Conservation (phyloP, 2,888 invertebrate genomes). For the Ormyrus nitidulus region DNA sequence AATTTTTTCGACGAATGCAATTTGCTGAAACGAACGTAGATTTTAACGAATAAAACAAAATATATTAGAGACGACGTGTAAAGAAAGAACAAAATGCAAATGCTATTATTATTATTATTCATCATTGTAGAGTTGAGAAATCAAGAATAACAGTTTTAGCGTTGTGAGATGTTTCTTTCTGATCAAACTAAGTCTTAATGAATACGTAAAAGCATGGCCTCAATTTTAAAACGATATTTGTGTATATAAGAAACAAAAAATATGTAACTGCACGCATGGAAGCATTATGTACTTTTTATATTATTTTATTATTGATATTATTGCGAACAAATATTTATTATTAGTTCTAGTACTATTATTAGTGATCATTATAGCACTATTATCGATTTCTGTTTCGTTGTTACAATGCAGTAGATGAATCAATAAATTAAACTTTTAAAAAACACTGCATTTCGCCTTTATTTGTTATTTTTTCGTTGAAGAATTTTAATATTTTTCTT, state of each 20-base stretch:
- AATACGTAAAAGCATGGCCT: constrained; percentile 57
- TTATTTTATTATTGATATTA: constrained; percentile 57
- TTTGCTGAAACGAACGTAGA: constrained; percentile 48
- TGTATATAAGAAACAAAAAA: constrained; percentile 49
- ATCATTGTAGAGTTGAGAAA: constrained; percentile 41
- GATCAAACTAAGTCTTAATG: constrained; percentile 44
- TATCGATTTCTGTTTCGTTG: constrained; percentile 51
- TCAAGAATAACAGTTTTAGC: constrained; percentile 27
- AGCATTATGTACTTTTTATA: constrained; percentile 55
- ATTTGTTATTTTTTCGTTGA: too few relatives aligned
- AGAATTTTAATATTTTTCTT: too few relatives aligned
- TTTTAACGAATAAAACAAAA: constrained; percentile 48
- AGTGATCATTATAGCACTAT: constrained; percentile 54
- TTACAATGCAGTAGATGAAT: constrained; percentile 49
- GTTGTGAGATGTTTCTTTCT: constrained; percentile 34
- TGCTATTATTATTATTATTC: constrained; percentile 40
- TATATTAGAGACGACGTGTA: constrained; percentile 18
- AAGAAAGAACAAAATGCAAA: constrained; percentile 35
- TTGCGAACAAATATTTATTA: constrained; percentile 57
- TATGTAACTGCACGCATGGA: constrained; percentile 54
- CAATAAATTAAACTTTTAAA: constrained; percentile 55
- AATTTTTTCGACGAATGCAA: constrained; percentile 51
- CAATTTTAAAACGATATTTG: constrained; percentile 50
- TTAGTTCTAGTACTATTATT: constrained; percentile 50
- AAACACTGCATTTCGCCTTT: not conserved